Evolutionary conservation across 2,797 vertebrate genomes (phyloP), one percentile per base, ranked within the genome.

Genomic region (Ptychadena robeensis): DNA sequence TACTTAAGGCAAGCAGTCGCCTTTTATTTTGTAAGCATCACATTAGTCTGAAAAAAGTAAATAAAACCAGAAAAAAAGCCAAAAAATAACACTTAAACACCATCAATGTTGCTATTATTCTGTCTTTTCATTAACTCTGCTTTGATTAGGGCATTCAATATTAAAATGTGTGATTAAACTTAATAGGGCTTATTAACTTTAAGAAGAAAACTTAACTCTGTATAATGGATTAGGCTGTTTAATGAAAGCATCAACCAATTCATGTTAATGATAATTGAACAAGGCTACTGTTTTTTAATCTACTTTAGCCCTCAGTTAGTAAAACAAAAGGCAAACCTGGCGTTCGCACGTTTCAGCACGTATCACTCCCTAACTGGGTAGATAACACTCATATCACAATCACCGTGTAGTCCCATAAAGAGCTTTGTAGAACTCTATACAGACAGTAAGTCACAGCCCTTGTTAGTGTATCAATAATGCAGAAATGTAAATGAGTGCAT

Each of bases 401-500:
- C 25, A 40, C 35, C 6, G 25, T 10, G 32, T n/a, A 35, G 32
- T 53, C 44, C 44, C 44, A 8, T 53, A 22, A 53, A 53, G 44
- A 22, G 44, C 4, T 53, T 53, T 22, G 15, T 22, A 53, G 10
- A 61, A 61, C 25, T 61, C 2, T 3, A 25, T 28, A 10, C 59
- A 61, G 59, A 28, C 25, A 28, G 28, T 25, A 25, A 61, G 59
- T 34, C 78, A 87, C 71, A 83, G 37, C 85, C 78, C 31, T 66
- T 86, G 85, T 67, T 88, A 75, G 86, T 74, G 72, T 84, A 89
- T 63, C 25, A 91, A 85, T 67, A 82, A 2, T 86, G 27, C 66
- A 88, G 83, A 84, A 89, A 90, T 89, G 88, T 86, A 87, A 91
- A 91, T 88, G 82, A 78, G 87, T 88, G 84, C 87, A 87, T 89